Conservation (phyloP, 30 jellyfish, hydroid and myxozoan genomes). For the Haliclystus octoradiatus region DNA sequence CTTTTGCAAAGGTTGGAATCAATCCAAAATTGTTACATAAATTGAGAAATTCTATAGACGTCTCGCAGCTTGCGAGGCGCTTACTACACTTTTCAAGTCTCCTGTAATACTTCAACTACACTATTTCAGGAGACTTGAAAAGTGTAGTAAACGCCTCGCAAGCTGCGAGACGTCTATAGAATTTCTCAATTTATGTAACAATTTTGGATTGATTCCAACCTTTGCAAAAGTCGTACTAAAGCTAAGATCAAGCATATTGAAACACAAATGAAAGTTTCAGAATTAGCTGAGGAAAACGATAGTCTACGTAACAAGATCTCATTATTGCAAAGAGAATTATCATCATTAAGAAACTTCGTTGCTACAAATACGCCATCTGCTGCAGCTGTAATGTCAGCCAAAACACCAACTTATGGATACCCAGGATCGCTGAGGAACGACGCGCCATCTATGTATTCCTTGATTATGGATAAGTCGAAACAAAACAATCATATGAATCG, state of each 20-base stretch:
- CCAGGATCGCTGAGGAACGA: slow-evolving; percentile 1
- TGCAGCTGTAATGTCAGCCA: not conserved
- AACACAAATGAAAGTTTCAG: slow-evolving; percentile 91
- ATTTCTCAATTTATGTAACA: too few species aligned
- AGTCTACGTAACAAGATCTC: slow-evolving; percentile 72
- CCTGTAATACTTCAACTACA: too few species aligned
- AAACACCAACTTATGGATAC: not conserved
- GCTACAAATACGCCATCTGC: slow-evolving; percentile 63
- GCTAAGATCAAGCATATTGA: slow-evolving; percentile 90
- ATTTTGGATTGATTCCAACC: too few species aligned
- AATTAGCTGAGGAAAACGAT: slow-evolving; percentile 88
- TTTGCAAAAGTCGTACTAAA: slow-evolving; percentile 96
- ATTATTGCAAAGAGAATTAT: slow-evolving; percentile 77
- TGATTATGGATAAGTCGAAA: not conserved
- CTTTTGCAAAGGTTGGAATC: too few species aligned
- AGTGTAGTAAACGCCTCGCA: too few species aligned
- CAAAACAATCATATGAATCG: not conserved
- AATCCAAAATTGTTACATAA: too few species aligned
- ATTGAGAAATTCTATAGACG: too few species aligned
- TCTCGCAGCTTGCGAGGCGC: too few species aligned
- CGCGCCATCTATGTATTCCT: slow-evolving; percentile 1
- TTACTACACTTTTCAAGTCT: too few species aligned
- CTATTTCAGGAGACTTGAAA: too few species aligned
- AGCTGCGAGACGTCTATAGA: too few species aligned
- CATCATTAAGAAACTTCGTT: slow-evolving; percentile 87